These are phyloP conservation scores for Carettochelys insculpta DNA, from an alignment of 2,113 vertebrate genomes.

Conservation along the genomic window DNA sequence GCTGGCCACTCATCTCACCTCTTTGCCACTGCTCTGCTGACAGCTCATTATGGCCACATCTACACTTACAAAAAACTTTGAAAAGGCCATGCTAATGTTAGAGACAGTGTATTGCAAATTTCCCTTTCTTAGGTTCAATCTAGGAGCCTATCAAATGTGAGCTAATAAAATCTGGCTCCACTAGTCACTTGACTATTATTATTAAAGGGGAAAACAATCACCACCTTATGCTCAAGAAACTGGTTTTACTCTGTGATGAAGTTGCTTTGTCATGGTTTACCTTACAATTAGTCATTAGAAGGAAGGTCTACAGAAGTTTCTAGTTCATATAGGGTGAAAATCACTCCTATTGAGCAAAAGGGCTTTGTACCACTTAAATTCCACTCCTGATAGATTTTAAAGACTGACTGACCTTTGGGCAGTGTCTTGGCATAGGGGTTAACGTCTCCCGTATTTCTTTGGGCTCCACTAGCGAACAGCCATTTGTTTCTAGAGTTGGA, in stretches of 20 bases:
- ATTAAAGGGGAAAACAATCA: rapidly evolving
- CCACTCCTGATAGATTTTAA: slow-evolving; percentile 58
- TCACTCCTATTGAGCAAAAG: not conserved
- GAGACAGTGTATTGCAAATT: slow-evolving; percentile 10
- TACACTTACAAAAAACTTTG: too few species aligned
- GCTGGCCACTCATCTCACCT: too few species aligned
- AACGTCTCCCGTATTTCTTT: slow-evolving; percentile 70
- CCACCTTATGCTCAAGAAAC: not conserved
- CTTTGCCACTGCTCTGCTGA: too few species aligned
- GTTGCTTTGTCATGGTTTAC: rapidly evolving
- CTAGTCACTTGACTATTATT: not conserved
- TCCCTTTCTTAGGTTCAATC: not conserved
- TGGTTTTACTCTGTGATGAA: not conserved
- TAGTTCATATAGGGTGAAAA: slow-evolving; percentile 1
- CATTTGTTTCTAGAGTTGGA: slow-evolving; percentile 32
- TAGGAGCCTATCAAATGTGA: not conserved
- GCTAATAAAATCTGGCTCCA: not conserved
- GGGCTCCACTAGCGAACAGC: slow-evolving; percentile 51
- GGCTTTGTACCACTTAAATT: slow-evolving; percentile 49
- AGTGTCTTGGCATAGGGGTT: slow-evolving; percentile 42
- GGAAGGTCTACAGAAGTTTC: slow-evolving; percentile 14
- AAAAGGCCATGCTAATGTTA: too few species aligned
- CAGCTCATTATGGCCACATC: too few species aligned
- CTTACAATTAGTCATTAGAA: not conserved
- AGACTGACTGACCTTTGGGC: slow-evolving; percentile 29